Percentiles rank a stretch among this genome's conserved stretches.
Evolutionary conservation across 2,888 invertebrate species (phyloP).

Genomic region (Dolichopus griseipennis): DNA sequence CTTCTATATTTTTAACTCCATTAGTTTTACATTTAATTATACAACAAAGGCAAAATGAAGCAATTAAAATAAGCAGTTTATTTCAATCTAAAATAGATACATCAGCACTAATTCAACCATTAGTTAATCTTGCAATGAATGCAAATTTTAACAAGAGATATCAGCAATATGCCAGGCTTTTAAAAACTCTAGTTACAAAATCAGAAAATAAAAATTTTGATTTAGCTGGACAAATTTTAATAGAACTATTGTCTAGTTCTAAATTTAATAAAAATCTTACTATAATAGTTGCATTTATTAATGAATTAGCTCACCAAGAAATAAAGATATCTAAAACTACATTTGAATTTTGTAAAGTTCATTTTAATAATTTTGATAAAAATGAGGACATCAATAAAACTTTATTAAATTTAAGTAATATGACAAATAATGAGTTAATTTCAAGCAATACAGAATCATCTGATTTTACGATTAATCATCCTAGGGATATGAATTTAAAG

Average conservation of each 20-base stretch:
- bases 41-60: constrained; percentile 29
- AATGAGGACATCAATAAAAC: constrained; percentile 22
- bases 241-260: constrained; percentile 44
- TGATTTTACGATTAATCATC: constrained; percentile 45
- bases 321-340: constrained; percentile 45
- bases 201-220: constrained; percentile 46
- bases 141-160: constrained; percentile 43
- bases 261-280: constrained; percentile 42
- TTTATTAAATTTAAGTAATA: constrained; percentile 32
- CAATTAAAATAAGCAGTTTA: constrained; percentile 27
- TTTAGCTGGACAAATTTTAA: constrained; percentile 51
- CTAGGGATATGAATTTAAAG: constrained; percentile 54
- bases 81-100: constrained; percentile 48
- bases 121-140: constrained; percentile 44
- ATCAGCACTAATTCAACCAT: constrained; percentile 43
- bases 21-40: constrained; percentile 33
- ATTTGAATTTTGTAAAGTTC: constrained; percentile 41
- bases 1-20: constrained; percentile 29
- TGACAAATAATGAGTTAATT: constrained; percentile 42
- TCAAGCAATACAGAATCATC: constrained; percentile 21
- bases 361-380: constrained; percentile 27
- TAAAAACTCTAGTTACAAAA: constrained; percentile 45
- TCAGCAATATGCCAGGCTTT: constrained; percentile 43
- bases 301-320: constrained; percentile 38
- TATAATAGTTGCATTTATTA: constrained; percentile 43